A percentile compares a stretch with the other conserved stretches of the same genome.
phyloP scores from a whole-genome alignment of 2,113 vertebrate species.

The Alligator mississippiensis region DNA sequence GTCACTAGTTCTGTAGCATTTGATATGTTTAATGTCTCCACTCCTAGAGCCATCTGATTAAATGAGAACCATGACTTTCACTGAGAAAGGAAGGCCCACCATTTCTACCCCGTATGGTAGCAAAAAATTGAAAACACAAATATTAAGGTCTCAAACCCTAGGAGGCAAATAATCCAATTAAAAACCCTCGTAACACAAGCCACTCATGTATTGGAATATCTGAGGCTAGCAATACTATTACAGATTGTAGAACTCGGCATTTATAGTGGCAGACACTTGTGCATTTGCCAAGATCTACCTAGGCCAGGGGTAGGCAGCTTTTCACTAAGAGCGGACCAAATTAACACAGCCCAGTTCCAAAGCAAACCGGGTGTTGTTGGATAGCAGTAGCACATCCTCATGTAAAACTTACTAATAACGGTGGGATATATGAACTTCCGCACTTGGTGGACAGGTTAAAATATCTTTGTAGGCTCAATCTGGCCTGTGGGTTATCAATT shows the following conservation, averaged over 20 bases:
- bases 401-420: too few relatives aligned
- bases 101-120: neutral
- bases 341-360: too few relatives aligned
- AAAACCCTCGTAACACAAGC: neutral
- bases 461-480: too few relatives aligned
- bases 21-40: neutral
- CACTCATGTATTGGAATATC: neutral
- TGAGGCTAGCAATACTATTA: neutral
- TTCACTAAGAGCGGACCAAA: too few relatives aligned
- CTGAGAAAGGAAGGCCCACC: neutral
- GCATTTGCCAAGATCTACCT: neutral
- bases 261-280: neutral
- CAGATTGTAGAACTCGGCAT: neutral
- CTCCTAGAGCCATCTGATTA: neutral
- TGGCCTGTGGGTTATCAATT: too few relatives aligned
- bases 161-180: neutral
- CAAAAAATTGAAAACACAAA: neutral
- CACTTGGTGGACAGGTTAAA: too few relatives aligned
- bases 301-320: neutral
- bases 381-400: too few relatives aligned
- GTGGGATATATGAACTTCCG: too few relatives aligned
- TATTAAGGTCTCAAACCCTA: neutral
- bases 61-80: accelerated
- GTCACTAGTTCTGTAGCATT: neutral
- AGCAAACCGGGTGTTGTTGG: too few relatives aligned